Base-by-base conservation (phyloP, 1,140 invertebrate species). In the Kradibia gibbosae region DNA sequence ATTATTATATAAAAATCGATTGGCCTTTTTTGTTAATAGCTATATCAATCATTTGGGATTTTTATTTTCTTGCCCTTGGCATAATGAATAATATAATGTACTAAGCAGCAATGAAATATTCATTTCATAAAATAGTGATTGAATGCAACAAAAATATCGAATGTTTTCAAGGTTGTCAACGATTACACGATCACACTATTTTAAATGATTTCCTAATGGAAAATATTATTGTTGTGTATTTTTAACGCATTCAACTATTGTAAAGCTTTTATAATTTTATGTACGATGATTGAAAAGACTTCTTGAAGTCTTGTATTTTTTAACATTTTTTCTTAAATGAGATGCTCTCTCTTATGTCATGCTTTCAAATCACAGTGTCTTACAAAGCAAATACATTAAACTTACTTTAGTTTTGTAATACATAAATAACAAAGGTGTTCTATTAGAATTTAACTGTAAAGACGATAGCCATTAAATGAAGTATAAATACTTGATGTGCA, bases 21-120 rank as follows among this genome's bases (percentile, higher is more conserved):
- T 83, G 83, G 82, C 80, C 82, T 60, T 85, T 84, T 73, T 73
- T 60, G 48, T 34, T 36, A 86, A 73, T 83, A 86, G 87, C 81
- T 89, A 86, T 88, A 88, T 89, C 88, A 88, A 89, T 89, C 86
- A 78, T 71, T 72, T 73, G 50, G 82, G 45, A 17, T 71, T 62
- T 84, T 67, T 83, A 67, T 82, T 83, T 83, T 70, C 78, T 81
- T 76, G 72, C 73, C 31, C 74, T 48, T 55, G 48, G 36, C n/a
- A 60, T 57, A 36, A 78, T 28, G 28, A 36, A 71, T 36, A 55
- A 42, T 71, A 55, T 67, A 50, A 57, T 71, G 45, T 55, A 39
- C 62, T 71, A 57, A 55, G 77, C 13, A 78, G 31, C n/a, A 78
- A 78, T 53, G 15, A 78, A 25, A 78, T 77, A 67, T 70, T n/a